A percentile compares a stretch with the other conserved stretches of the same genome.
Conservation (phyloP, 2,888 invertebrate genomes). For the Leptarthrus brevirostris region DNA sequence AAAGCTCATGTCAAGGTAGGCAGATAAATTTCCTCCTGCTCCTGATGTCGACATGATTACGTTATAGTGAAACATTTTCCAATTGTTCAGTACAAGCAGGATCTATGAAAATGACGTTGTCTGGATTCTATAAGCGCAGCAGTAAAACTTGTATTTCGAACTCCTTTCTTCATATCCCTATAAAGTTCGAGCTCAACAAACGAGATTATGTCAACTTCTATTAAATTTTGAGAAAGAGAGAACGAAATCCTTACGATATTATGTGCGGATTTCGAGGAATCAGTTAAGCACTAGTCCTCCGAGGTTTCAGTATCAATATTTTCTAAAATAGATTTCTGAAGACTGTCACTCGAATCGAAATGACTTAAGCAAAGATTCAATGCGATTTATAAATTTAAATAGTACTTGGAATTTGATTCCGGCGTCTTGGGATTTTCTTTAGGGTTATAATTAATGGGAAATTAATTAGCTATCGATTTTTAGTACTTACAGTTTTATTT, state of each 20-base stretch:
- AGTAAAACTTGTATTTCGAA: neutral
- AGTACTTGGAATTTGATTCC: too few species aligned
- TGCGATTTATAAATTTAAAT: neutral
- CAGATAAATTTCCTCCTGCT: conserved; percentile 8
- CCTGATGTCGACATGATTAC: conserved; percentile 13
- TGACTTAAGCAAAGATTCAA: neutral
- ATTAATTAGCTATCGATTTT: too few species aligned
- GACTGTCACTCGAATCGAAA: neutral
- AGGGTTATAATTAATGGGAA: too few species aligned
- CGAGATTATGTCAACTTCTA: conserved; percentile 36
- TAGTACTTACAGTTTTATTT: conserved; percentile 66
- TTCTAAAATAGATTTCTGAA: neutral
- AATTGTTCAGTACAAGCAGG: neutral
- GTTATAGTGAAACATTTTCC: neutral
- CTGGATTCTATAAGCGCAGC: neutral
- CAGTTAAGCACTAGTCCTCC: neutral
- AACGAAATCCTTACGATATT: conserved; percentile 10
- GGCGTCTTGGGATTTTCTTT: too few species aligned
- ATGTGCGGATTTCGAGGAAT: neutral
- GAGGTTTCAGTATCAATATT: conserved; percentile 3
- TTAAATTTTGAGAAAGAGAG: conserved; percentile 23
- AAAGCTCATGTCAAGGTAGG: conserved; percentile 7
- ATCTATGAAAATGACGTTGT: conserved; percentile 4
- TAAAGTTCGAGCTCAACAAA: neutral
- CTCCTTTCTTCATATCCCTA: neutral